A percentile compares a stretch with the other conserved stretches of the same genome.
Evolutionary conservation across 2,113 vertebrate species (phyloP).

Genomic region (Aptenodytes forsteri): DNA sequence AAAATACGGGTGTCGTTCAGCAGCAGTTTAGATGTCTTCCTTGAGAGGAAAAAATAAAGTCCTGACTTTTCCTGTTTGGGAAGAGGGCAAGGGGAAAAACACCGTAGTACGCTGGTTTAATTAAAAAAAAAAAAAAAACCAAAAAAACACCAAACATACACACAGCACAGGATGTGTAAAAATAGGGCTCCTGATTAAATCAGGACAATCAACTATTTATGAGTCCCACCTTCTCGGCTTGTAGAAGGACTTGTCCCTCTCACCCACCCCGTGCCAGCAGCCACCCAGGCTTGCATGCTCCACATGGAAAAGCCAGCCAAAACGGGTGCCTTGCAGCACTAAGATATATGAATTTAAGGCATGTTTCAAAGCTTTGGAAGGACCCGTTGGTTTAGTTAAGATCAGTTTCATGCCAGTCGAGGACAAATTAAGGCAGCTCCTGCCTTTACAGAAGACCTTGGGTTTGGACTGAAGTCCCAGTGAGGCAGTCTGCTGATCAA

Average conservation of each 20-base stretch:
- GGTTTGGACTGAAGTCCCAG: not conserved
- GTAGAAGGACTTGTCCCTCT: not conserved
- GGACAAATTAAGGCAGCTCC: not conserved
- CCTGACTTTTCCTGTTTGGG: constrained; percentile 56
- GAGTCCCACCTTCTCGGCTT: not conserved
- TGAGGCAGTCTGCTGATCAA: too few relatives aligned
- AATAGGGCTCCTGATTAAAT: constrained; percentile 45
- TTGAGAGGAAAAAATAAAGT: constrained; percentile 45
- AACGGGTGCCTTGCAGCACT: accelerated
- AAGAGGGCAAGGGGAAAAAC: constrained; percentile 16
- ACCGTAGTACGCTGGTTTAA: accelerated
- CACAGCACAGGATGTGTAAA: constrained; percentile 45
- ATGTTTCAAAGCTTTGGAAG: not conserved
- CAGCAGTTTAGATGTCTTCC: not conserved
- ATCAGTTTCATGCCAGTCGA: not conserved
- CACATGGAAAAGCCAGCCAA: accelerated
- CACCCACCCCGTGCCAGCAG: accelerated
- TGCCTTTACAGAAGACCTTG: not conserved
- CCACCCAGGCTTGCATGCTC: accelerated
- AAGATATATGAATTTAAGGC: not conserved
- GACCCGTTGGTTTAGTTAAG: not conserved
- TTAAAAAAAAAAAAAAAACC: not conserved
- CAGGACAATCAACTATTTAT: not conserved
- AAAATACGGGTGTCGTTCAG: not conserved
- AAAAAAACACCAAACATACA: not conserved